Evolutionary conservation across 1,140 invertebrate genomes (phyloP), one percentile per base, ranked within the genome.

Genomic region (Mercenaria mercenaria): DNA sequence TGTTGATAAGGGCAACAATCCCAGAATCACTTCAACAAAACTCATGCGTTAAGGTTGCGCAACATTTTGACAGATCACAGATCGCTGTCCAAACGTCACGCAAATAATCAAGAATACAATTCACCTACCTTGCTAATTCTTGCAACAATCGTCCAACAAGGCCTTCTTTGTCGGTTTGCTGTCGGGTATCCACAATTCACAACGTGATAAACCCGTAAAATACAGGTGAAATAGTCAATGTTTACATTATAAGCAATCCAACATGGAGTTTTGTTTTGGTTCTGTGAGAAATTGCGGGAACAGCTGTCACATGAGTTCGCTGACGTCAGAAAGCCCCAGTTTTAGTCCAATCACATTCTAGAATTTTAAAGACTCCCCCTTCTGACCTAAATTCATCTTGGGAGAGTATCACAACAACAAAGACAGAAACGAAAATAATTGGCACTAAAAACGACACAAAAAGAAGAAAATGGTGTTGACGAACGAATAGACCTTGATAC

Each of bases 241-340:
- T 88, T 80, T 80, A 88, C 76, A 80, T 80, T 23, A 23, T 64
- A 13, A 72, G n/a, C 59, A 61, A 88, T 88, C 76, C 86, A 88
- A 88, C 86, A 88, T 88, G 86, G 86, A 88, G 86, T 87, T 82
- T 88, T 88, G 86, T 88, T 88, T 88, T 88, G 86, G 86, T 88
- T 88, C 86, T 88, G 86, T 43, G 34, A 41, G 86, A 88, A 79
- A 79, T 88, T 88, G 86, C 86, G 86, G 86, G 86, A 88, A 88
- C 41, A 77, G 56, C 52, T 88, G 86, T 88, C 86, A 88, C 76
- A 80, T 88, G 86, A 88, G 85, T 64, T 47, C n/a, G 37, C 18
- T 79, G 72, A 87, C 72, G 85, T 87, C 76, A 79, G 4, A 32
- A 3, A 41, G 76, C 39, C 50, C 50, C 56, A 79, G 10, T 37